These are phyloP conservation scores for Phortica okadai DNA, from an alignment of 2,888 invertebrate genomes.

Conservation along the genomic window DNA sequence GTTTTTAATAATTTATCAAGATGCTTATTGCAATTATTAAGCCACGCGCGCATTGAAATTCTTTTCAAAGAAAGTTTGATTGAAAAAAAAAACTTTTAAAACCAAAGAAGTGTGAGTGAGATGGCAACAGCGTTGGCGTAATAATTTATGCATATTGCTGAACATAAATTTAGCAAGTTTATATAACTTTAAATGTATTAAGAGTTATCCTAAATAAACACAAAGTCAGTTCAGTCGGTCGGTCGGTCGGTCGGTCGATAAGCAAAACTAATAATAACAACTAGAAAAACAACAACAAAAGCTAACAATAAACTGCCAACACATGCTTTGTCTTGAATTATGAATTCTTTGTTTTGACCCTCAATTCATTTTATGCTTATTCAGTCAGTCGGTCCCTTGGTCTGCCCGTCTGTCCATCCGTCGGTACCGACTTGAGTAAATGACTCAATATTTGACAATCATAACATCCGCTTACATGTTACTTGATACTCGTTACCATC, in stretches of 20 bases:
- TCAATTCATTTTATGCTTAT: too few relatives aligned
- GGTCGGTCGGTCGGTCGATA: neutral
- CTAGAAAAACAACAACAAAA: conserved; percentile 51
- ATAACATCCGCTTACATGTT: conserved; percentile 56
- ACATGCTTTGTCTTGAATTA: too few relatives aligned
- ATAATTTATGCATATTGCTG: conserved; percentile 59
- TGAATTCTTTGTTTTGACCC: neutral
- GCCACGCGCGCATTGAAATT: neutral
- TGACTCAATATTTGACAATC: conserved; percentile 68
- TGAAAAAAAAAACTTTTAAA: too few relatives aligned
- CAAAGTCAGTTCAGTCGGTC: neutral
- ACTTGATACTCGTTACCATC: too few relatives aligned
- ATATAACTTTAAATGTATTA: conserved; percentile 63
- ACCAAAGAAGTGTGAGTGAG: too few relatives aligned
- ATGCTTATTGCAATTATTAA: conserved; percentile 34
- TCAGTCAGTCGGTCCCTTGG: conserved; percentile 10
- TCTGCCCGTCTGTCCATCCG: conserved; percentile 12
- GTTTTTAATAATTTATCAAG: conserved; percentile 60
- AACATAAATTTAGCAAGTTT: conserved; percentile 65
- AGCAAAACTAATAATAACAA: conserved; percentile 34
- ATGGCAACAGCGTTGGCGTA: too few relatives aligned
- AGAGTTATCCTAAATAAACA: conserved; percentile 47
- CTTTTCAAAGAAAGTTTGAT: too few relatives aligned
- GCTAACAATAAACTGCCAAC: conserved; percentile 29
- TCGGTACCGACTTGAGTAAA: conserved; percentile 57